Evolutionary conservation across 2,113 vertebrate species (phyloP).

Genomic region (Diadophis punctatus): DNA sequence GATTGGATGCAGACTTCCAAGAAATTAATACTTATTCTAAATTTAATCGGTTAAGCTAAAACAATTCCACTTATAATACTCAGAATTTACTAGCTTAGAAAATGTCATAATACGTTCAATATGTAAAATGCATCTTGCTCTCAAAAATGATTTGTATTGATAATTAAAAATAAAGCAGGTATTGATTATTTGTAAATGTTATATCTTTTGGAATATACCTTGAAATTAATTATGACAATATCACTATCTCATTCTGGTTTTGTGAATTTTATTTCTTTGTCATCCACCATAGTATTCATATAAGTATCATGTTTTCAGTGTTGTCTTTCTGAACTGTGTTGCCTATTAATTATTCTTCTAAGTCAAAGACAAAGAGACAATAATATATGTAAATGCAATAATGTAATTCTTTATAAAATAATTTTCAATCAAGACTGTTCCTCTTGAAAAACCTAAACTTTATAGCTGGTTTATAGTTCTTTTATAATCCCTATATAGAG

Average conservation of each 20-base stretch:
- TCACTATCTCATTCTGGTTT: conserved; percentile 4
- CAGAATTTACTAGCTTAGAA: not conserved
- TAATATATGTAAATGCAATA: conserved; percentile 17
- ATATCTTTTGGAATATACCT: not conserved
- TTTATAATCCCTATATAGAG: conserved; percentile 34
- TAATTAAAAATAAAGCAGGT: not conserved
- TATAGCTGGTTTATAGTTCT: conserved; percentile 50
- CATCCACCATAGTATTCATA: not conserved
- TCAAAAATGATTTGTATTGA: not conserved
- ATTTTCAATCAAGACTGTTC: conserved; percentile 48
- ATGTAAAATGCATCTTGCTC: not conserved
- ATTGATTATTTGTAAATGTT: not conserved
- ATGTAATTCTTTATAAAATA: conserved; percentile 55
- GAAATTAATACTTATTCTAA: not conserved
- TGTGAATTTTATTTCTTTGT: conserved; percentile 10
- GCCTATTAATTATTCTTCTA: conserved; percentile 1
- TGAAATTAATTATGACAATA: not conserved
- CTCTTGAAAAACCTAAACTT: conserved; percentile 53
- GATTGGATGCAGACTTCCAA: not conserved
- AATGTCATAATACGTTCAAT: not conserved
- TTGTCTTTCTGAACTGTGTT: not conserved
- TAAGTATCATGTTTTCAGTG: not conserved
- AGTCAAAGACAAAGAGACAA: not conserved
- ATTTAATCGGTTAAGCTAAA: not conserved
- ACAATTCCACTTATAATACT: not conserved